Base-by-base conservation (phyloP, 2,797 vertebrate genomes). In the Characodon lateralis region DNA sequence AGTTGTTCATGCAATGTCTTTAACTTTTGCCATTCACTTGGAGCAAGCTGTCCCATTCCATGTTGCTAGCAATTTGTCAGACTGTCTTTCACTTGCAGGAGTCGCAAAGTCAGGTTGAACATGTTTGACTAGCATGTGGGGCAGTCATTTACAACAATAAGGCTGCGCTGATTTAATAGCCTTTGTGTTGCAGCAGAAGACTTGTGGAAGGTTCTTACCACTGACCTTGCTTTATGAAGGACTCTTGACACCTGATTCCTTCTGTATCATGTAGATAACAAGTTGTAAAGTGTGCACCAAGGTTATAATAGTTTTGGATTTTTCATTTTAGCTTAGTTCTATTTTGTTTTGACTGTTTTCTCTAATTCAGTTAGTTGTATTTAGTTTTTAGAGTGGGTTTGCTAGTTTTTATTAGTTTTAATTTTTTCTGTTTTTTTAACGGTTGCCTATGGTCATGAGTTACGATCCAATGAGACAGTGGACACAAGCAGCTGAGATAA, bases 1-100 rank as follows among this genome's bases (percentile, higher is more conserved):
- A 85, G 80, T 71, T 86, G 43, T 0, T 86, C 84, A 78, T 85
- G 73, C 78, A 90, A 28, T 26, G 63, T 76, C 80, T 84, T 46
- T 82, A 83, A 77, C 86, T 83, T 55, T 55, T 55, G 51, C 51
- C 51, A 55, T 20, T 55, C 51, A 55, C 51, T 7, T 61, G 80
- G 6, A 83, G 71, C 50, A 85, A 73, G 0, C 72, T 74, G 71
- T 86, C 82, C 86, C 73, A 85, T 63, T 82, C 83, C 81, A 83
- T 83, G 28, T 72, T 3, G 1, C 78, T 79, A 76, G 79, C 0
- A 0, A 85, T 75, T 72, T 83, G 26, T 1, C 41, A 79, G 46
- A 84, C 66, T 61, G 73, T 83, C 59, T 82, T 88, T 92, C 0
- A 86, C 71, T 86, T 22, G 78, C 66, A 90, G 56, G 9, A 89